Conservation (phyloP, 1,140 invertebrate species). For the Centruroides vittatus region DNA sequence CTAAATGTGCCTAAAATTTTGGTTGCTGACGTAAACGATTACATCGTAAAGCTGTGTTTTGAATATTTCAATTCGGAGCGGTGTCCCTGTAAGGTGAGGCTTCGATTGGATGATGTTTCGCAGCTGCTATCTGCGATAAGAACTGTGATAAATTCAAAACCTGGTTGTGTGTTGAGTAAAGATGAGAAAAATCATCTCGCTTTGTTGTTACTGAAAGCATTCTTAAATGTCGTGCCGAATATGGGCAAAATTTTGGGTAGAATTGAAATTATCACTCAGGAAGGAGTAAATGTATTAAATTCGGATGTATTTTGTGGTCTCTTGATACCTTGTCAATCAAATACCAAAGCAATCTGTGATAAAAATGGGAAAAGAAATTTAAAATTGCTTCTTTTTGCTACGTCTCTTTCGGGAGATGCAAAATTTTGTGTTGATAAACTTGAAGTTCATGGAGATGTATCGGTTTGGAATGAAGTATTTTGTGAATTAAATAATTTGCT, state of each 20-base stretch:
- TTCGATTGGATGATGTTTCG: background rate
- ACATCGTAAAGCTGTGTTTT: background rate
- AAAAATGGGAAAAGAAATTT: background rate
- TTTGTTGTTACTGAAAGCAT: conserved; percentile 1
- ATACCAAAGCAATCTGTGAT: background rate
- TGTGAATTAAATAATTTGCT: background rate
- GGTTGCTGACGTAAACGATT: background rate
- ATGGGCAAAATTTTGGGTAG: background rate
- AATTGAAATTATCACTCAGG: background rate
- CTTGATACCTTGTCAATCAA: background rate
- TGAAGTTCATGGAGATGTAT: background rate
- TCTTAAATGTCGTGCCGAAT: background rate
- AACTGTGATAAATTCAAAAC: conserved; percentile 3
- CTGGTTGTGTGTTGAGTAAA: background rate
- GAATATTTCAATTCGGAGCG: background rate
- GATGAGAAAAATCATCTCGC: background rate
- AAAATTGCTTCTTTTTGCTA: conserved; percentile 1
- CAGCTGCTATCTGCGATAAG: background rate
- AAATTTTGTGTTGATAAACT: background rate
- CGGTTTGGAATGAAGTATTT: background rate
- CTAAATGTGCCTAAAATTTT: background rate
- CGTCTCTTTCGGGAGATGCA: conserved; percentile 5
- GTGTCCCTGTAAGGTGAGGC: background rate
- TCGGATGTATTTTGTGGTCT: conserved; percentile 4
- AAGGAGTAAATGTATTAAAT: background rate